These are phyloP conservation scores for Gymnodraco acuticeps DNA, from an alignment of 2,797 vertebrate species.

Conservation along the genomic window DNA sequence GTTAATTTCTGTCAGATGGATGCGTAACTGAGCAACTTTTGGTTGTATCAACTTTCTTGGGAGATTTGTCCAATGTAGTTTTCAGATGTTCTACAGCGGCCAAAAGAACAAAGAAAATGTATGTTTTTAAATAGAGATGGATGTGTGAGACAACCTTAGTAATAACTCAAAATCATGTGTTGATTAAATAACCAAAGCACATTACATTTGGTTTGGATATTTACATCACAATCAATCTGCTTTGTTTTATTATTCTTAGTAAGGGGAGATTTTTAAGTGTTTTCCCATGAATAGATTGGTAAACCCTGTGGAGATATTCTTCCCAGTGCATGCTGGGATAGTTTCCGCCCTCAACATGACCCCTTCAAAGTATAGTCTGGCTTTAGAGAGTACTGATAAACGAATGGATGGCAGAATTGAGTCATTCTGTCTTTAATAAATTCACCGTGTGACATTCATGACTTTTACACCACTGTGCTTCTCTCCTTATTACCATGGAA, in stretches of 20 bases:
- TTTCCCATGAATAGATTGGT: not conserved
- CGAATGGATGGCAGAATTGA: not conserved
- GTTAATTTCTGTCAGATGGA: not conserved
- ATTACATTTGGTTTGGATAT: not conserved
- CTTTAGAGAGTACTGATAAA: not conserved
- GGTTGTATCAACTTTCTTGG: not conserved
- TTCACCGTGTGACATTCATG: slow-evolving; percentile 41
- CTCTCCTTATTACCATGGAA: slow-evolving; percentile 36
- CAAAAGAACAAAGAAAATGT: no score
- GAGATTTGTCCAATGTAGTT: not conserved
- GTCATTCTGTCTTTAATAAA: slow-evolving; percentile 33
- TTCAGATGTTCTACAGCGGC: not conserved
- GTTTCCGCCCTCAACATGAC: not conserved
- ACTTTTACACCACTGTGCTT: slow-evolving; percentile 43
- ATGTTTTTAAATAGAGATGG: no score
- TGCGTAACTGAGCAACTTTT: not conserved
- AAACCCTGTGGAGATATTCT: not conserved
- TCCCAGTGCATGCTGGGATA: not conserved
- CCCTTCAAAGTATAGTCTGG: not conserved
- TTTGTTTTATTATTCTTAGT: not conserved
- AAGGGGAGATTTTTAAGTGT: not conserved
- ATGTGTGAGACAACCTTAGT: no score
- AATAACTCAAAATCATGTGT: no score
- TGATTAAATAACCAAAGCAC: no score
- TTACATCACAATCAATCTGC: no score